Evolutionary conservation across 1,140 invertebrate species (phyloP).

Genomic region (Manduca sexta): DNA sequence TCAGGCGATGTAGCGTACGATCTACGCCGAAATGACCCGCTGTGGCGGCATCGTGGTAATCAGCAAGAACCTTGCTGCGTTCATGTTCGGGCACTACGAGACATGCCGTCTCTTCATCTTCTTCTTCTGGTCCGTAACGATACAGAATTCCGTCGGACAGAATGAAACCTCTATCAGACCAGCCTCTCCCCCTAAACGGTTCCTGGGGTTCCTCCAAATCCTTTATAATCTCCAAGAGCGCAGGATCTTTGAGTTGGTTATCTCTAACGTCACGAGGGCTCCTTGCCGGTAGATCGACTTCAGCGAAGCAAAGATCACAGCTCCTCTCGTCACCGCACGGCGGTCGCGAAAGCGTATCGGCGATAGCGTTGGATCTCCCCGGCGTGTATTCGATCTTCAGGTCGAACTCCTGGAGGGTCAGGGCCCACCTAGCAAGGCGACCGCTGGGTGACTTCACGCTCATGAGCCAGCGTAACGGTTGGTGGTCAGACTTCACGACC

Average conservation of each 20-base stretch:
- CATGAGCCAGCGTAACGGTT: too few relatives aligned
- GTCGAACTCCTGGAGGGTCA: not conserved
- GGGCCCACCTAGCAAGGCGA: too few relatives aligned
- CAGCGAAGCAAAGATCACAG: constrained; percentile 1
- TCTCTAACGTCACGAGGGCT: constrained; percentile 2
- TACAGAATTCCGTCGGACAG: constrained; percentile 11
- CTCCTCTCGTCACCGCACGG: not conserved
- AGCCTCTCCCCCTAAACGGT: constrained; percentile 8
- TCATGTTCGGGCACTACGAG: too few relatives aligned
- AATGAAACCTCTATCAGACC: constrained; percentile 7
- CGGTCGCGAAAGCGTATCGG: not conserved
- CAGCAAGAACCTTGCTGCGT: constrained; percentile 1
- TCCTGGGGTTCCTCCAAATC: too few relatives aligned
- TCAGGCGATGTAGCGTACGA: constrained; percentile 9
- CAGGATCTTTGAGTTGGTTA: constrained; percentile 5
- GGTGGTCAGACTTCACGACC: too few relatives aligned
- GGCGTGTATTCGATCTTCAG: not conserved
- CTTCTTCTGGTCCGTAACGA: constrained; percentile 7
- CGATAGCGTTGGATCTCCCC: too few relatives aligned
- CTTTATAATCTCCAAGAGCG: too few relatives aligned
- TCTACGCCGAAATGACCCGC: constrained; percentile 36
- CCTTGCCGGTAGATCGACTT: constrained; percentile 6
- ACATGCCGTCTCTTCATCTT: constrained; percentile 12
- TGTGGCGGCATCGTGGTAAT: constrained; percentile 27
- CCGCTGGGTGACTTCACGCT: too few relatives aligned